Percentiles rank a stretch among this genome's conserved stretches.
Conservation (phyloP, 2,113 vertebrate genomes). For the Macroglossus sobrinus region DNA sequence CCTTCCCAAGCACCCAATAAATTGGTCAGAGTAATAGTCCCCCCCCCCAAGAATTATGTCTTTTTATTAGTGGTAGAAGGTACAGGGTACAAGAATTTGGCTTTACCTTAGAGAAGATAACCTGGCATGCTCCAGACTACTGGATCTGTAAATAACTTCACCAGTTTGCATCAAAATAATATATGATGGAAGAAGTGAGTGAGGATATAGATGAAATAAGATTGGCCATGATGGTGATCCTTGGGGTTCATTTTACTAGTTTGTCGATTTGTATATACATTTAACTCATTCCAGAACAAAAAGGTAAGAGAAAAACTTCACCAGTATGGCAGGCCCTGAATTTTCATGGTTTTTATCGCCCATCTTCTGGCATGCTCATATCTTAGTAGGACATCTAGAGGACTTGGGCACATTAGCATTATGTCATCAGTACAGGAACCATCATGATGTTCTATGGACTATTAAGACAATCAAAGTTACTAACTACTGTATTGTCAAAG, state of each 20-base stretch:
- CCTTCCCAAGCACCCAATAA: not conserved
- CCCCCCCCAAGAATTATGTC: not conserved
- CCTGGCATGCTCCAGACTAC: not conserved
- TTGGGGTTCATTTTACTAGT: not conserved
- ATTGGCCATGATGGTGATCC: not conserved
- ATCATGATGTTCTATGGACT: not conserved
- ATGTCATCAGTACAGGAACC: not conserved
- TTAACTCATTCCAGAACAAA: slow-evolving; percentile 8
- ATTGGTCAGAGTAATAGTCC: not conserved
- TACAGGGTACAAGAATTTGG: not conserved
- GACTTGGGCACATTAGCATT: not conserved
- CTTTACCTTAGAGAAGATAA: not conserved
- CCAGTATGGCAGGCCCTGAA: not conserved
- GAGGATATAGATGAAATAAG: not conserved
- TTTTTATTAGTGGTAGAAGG: not conserved
- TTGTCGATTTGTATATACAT: not conserved
- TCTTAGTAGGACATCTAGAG: not conserved
- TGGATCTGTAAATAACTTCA: not conserved
- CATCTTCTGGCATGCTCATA: not conserved
- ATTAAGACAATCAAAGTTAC: not conserved
- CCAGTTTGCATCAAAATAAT: not conserved
- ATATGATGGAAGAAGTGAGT: not conserved
- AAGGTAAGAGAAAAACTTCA: not conserved
- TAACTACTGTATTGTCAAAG: not conserved
- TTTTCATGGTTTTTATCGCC: not conserved